phyloP scores from a whole-genome alignment of 2,888 invertebrate species.

The Azorinus chamasolen region DNA sequence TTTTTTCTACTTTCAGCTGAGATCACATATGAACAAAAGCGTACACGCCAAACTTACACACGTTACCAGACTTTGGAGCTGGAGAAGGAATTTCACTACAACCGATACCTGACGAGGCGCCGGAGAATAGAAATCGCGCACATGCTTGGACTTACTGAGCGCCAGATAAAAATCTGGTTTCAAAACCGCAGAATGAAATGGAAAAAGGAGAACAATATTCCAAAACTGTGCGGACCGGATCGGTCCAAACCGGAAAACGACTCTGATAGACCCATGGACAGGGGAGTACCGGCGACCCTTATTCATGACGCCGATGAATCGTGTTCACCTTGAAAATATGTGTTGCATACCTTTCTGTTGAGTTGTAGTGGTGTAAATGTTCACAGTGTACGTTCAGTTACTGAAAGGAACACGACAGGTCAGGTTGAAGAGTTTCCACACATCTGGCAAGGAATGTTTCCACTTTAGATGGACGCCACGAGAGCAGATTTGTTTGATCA shows the following conservation, averaged over 20 bases:
- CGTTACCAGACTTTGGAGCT: conserved; percentile 99
- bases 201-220: conserved; percentile 83
- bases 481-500: no score
- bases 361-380: neutral
- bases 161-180: conserved; percentile 92
- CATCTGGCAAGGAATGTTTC: no score
- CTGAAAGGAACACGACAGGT: no score
- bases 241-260: conserved; percentile 72
- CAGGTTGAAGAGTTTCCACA: no score
- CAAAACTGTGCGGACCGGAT: conserved; percentile 81
- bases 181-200: conserved; percentile 99
- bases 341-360: neutral
- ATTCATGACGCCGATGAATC: conserved; percentile 68
- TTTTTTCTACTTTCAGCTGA: conserved; percentile 68
- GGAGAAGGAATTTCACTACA: conserved; percentile 99
- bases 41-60: conserved; percentile 98
- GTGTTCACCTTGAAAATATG: conserved; percentile 55
- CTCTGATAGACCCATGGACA: conserved; percentile 53
- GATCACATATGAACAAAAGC: conserved; percentile 91
- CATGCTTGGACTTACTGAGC: conserved; percentile 97
- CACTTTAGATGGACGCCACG: no score
- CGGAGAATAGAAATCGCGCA: conserved; percentile 99
- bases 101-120: conserved; percentile 98
- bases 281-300: conserved; percentile 47
- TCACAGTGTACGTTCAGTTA: no score